Base-by-base conservation (phyloP, 2,113 vertebrate species). In the Cichladusa arquata region DNA sequence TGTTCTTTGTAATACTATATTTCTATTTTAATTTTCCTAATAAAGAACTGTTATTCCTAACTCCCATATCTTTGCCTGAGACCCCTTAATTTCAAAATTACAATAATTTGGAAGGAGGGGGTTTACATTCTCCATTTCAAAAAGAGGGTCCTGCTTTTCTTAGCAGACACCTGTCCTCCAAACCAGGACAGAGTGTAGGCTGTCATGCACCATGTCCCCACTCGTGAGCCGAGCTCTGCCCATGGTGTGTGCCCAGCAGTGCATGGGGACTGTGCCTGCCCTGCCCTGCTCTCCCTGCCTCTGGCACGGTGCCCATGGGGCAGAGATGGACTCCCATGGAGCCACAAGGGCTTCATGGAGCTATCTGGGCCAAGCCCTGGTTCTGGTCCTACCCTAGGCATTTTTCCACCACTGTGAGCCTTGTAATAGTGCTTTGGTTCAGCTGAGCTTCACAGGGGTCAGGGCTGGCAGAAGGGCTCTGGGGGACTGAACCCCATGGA, bases 241-340 rank as follows among this genome's bases (percentile, higher is more conserved):
- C 53, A 3, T 0, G 1, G 2, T n/a, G 66, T 20, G 3, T 0
- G 34, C 33, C 26, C 14, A 15, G 34, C 64, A 11, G 29, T 0
- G 33, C 11, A 0, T 0, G 57, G 62, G n/a, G 16, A 7, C 73
- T 13, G 12, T 40, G 36, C 36, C 36, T 36, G 36, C 50, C 50
- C 15, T 12, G 12, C 45, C 33, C 33, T 12, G 42, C 65, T 40
- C 38, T 57, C 54, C 14, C 53, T 6, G 69, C n/a, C 2, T 1
- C 45, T 8, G 65, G 33, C 17, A 3, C 0, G 6, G 8, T 29
- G 62, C 40, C 48, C 19, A 0, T 0, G 36, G 45, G 16, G 65
- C 28, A 8, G 26, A 0, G 19, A 73, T 29, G 31, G 14, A n/a
- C 19, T 88, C 31, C 29, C 80, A 60, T 0, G 0, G 67, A 36